Percentiles rank a stretch among this genome's conserved stretches.
phyloP scores from a whole-genome alignment of 2,888 invertebrate genomes.

The Caradrina clavipalpis region DNA sequence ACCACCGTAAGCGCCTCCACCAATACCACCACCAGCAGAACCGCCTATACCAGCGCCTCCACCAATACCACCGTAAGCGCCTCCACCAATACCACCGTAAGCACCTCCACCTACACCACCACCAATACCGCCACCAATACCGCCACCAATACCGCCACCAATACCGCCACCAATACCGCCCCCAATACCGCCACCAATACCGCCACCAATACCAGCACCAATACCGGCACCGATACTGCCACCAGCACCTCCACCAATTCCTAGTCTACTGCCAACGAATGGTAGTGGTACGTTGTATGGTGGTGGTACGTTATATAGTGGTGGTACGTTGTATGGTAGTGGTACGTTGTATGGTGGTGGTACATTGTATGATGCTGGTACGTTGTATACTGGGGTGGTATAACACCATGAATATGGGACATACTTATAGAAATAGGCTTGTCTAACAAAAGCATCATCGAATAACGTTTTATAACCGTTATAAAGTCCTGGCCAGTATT shows the following conservation, averaged over 20 bases:
- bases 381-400: neutral
- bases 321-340: too few relatives aligned
- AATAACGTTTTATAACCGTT: neutral
- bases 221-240: neutral
- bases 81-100: neutral
- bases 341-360: too few relatives aligned
- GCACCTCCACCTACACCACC: too few relatives aligned
- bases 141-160: neutral
- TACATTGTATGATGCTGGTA: too few relatives aligned
- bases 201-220: neutral
- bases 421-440: neutral
- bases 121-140: neutral
- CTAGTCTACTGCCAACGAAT: neutral
- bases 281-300: too few relatives aligned
- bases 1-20: neutral
- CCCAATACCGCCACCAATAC: conserved; percentile 2
- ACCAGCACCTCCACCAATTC: neutral
- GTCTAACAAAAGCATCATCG: conserved; percentile 9
- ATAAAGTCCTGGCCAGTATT: neutral
- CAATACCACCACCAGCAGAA: neutral
- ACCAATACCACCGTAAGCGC: neutral
- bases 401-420: neutral
- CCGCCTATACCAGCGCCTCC: neutral
- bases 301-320: too few relatives aligned
- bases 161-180: neutral